Percentiles rank a stretch among this genome's conserved stretches.
These are phyloP conservation scores for Chondrilla cf. caribensis DNA, from an alignment of 37 sponge, comb jelly and placozoan species.

Conservation along the genomic window DNA sequence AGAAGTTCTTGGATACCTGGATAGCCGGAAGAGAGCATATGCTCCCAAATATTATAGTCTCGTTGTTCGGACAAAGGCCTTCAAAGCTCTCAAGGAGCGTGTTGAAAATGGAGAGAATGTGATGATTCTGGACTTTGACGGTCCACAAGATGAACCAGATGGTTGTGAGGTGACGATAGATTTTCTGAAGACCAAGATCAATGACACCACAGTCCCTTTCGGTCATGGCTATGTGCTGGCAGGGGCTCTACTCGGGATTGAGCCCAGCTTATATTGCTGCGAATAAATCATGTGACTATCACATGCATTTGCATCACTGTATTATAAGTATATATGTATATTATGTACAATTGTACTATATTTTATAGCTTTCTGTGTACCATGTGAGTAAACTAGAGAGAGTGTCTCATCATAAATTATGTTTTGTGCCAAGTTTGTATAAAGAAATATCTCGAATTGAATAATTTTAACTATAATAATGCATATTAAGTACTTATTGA, in stretches of 20 bases:
- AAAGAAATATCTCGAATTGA: too few species aligned
- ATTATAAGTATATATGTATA: too few species aligned
- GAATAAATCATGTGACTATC: too few species aligned
- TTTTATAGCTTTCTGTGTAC: not conserved
- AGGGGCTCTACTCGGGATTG: not conserved
- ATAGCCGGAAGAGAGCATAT: not conserved
- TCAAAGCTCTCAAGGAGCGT: not conserved
- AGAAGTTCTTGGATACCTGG: not conserved
- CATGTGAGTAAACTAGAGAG: too few species aligned
- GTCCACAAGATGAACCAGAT: not conserved
- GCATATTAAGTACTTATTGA: too few species aligned
- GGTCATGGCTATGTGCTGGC: constrained; percentile 6
- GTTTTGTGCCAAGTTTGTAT: too few species aligned
- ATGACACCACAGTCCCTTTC: not conserved
- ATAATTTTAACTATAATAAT: too few species aligned
- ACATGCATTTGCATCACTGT: too few species aligned
- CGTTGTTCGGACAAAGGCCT: not conserved
- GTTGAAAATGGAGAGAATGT: not conserved
- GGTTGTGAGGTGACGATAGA: not conserved
- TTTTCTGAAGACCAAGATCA: not conserved
- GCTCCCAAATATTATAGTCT: not conserved
- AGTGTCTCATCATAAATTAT: too few species aligned
- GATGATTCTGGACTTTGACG: not conserved
- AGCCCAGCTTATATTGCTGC: not conserved
- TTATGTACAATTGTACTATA: not conserved